Conservation (phyloP, 2,797 vertebrate genomes). For the Antrozous pallidus region DNA sequence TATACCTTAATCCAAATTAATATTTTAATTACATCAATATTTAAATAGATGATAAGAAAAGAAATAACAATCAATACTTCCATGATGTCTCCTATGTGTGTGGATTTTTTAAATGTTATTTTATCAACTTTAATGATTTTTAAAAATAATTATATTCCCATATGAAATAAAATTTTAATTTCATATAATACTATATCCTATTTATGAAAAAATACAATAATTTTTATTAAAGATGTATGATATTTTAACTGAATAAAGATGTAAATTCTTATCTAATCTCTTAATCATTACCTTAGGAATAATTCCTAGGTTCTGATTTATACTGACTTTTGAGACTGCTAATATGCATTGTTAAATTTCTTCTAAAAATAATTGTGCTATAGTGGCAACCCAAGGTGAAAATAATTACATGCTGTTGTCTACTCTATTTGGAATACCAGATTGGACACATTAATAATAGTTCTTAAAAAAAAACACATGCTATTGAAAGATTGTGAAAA, state of each 20-base stretch:
- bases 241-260: not conserved
- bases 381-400: conserved; percentile 49
- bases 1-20: not conserved
- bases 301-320: conserved; percentile 6
- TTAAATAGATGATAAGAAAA: not conserved
- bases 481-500: conserved; percentile 38
- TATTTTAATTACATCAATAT: not conserved
- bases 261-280: not conserved
- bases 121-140: not conserved
- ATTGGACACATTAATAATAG: conserved; percentile 68
- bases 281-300: not conserved
- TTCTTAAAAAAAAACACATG: conserved; percentile 56
- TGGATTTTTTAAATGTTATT: not conserved
- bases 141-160: not conserved
- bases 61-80: not conserved
- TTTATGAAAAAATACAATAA: not conserved
- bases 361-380: conserved; percentile 61
- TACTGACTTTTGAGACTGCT: not conserved
- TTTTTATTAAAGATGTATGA: not conserved
- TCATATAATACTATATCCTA: not conserved
- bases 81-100: not conserved
- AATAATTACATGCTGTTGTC: conserved; percentile 62
- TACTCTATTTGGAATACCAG: conserved; percentile 62
- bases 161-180: not conserved
- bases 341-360: conserved; percentile 41